Evolutionary conservation across 92 coral and sea anemone genomes (phyloP), one percentile per base, ranked within the genome.

Genomic region (Isaurus tuberculatus): DNA sequence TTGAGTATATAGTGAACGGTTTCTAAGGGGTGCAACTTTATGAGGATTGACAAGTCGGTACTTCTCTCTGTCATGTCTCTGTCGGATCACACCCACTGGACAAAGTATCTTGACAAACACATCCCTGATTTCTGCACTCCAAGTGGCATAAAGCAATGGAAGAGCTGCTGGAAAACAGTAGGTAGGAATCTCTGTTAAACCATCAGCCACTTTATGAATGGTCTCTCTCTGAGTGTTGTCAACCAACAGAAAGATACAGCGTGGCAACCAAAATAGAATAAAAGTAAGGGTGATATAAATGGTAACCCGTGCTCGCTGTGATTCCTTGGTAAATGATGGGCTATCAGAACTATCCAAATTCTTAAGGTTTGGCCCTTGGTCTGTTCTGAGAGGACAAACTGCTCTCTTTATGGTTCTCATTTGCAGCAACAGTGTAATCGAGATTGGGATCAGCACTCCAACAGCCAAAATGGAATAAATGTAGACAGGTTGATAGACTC

Each of bases 111-210:
- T 75, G 34, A 80, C 80, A 85, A 93, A 86, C 36, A 70, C 93
- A 73, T 92, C 83, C 88, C 83, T 93, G 88, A 89, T 92, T 32
- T 92, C 98, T 4, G 81, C 86, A 73, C 95, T 89, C 84, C 87
- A 93, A 60, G 90, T 89, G 10, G 90, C 90, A 79, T 89, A 89
- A 34, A 93, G 78, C 42, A 93, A 28, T 4, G 98, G 93, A 20
- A 93, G 86, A 0, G 98, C 91, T 0, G 98, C 93, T 0, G 96
- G 93, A 53, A 89, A 93, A 65, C 98, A 93, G 77, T 93, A 93
- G 1, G 98, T 93, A 83, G 92, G 78, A 77, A 93, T 92, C 57
- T 93, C 98, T 2, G 98, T 93, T 60, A 91, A 60, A 0, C 98
- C 98, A 77, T 93, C 98, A 2, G 93, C 98, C 22, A 87, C 87